phyloP scores from a whole-genome alignment of 2,113 vertebrate genomes.

The Odontesthes bonariensis region DNA sequence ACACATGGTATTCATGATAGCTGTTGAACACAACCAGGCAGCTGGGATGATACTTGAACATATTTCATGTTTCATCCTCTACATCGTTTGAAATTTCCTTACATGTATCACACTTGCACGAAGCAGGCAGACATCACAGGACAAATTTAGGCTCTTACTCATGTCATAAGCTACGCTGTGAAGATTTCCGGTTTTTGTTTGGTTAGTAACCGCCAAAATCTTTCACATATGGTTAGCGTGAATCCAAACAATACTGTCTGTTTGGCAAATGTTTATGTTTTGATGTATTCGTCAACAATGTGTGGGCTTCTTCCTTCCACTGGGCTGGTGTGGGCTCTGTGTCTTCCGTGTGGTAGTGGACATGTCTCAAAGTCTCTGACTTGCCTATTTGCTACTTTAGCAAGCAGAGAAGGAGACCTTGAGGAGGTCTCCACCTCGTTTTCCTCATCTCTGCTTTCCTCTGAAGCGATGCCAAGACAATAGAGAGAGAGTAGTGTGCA shows the following conservation, averaged over 20 bases:
- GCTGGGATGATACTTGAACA: conserved; percentile 24
- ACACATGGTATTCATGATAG: neutral
- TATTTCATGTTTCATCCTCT: conserved; percentile 17
- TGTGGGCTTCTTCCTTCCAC: conserved; percentile 69
- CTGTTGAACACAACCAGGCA: conserved; percentile 3
- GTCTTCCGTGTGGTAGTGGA: conserved; percentile 54
- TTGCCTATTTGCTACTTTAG: conserved; percentile 56
- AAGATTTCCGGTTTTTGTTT: conserved; percentile 54
- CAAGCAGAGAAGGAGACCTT: conserved; percentile 53
- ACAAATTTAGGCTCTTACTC: conserved; percentile 38
- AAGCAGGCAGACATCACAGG: conserved; percentile 33
- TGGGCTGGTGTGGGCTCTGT: conserved; percentile 40
- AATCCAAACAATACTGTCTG: conserved; percentile 39
- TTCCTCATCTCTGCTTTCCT: conserved; percentile 59
- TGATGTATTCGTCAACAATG: conserved; percentile 63
- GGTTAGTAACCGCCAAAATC: conserved; percentile 44
- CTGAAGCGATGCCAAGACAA: conserved; percentile 79
- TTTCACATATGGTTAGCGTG: conserved; percentile 63
- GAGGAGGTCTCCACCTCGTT: conserved; percentile 66
- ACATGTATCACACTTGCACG: conserved; percentile 32
- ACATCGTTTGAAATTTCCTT: conserved; percentile 19
- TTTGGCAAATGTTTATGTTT: conserved; percentile 47
- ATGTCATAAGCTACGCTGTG: conserved; percentile 43
- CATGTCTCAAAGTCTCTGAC: conserved; percentile 55
- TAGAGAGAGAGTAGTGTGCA: conserved; percentile 58